These are phyloP conservation scores for Regulus satrapa DNA, from an alignment of 2,113 vertebrate species.

Conservation along the genomic window DNA sequence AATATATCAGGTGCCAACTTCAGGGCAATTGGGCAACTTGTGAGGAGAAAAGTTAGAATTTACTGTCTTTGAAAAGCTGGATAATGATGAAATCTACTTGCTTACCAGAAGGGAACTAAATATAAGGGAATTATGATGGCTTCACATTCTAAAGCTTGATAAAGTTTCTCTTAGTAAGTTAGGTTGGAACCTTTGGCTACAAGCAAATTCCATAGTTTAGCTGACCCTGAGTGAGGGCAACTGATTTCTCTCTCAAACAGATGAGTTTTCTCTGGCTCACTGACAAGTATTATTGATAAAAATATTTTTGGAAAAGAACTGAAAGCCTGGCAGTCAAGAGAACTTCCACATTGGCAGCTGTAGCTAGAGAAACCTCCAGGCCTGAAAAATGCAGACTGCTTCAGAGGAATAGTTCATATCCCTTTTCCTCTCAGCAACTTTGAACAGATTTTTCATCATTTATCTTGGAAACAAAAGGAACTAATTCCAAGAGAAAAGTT, in stretches of 20 bases:
- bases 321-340: neutral
- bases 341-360: neutral
- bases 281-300: neutral
- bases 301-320: neutral
- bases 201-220: neutral
- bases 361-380: neutral
- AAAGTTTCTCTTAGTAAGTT: neutral
- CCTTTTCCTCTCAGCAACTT: neutral
- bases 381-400: neutral
- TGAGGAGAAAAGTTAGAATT: neutral
- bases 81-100: neutral
- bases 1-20: neutral
- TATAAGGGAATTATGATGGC: neutral
- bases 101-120: neutral
- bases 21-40: neutral
- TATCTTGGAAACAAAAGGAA: neutral
- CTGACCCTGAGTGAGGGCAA: neutral
- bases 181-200: neutral
- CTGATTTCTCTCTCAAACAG: neutral
- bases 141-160: neutral
- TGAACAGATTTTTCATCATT: neutral
- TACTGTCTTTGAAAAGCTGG: neutral
- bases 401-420: neutral
- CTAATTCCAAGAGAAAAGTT: neutral
- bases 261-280: neutral